Evolutionary conservation across 2,797 vertebrate species (phyloP).

Genomic region (Mus minutoides): DNA sequence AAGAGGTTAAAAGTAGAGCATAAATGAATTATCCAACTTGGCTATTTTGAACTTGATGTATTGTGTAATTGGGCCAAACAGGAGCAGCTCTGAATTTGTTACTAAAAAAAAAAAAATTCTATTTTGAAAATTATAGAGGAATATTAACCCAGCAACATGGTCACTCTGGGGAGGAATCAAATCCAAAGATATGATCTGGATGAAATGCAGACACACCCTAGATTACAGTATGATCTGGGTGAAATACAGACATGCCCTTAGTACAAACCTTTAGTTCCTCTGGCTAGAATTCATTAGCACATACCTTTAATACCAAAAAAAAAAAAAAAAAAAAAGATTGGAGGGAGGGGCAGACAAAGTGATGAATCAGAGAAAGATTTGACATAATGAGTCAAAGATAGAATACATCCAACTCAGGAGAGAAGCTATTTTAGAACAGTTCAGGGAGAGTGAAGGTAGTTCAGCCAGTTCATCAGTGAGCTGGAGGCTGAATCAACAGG

Average conservation of each 20-base stretch:
- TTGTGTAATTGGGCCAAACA: background rate
- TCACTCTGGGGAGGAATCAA: background rate
- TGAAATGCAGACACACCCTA: too few species aligned
- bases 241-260: background rate
- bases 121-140: conserved; percentile 17
- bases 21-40: background rate
- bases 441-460: background rate
- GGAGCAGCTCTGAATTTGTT: background rate
- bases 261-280: background rate
- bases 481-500: too few species aligned
- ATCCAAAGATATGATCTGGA: background rate
- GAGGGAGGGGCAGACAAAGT: background rate
- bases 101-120: conserved; percentile 11
- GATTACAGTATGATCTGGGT: background rate
- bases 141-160: background rate
- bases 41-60: background rate
- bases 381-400: background rate
- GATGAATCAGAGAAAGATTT: background rate
- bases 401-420: background rate
- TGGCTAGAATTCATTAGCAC: background rate
- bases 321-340: too few species aligned
- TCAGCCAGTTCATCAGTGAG: background rate
- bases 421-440: background rate
- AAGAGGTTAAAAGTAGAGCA: background rate
- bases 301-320: background rate